Conservation (phyloP, 2,888 invertebrate genomes). For the Campoletis raptor region DNA sequence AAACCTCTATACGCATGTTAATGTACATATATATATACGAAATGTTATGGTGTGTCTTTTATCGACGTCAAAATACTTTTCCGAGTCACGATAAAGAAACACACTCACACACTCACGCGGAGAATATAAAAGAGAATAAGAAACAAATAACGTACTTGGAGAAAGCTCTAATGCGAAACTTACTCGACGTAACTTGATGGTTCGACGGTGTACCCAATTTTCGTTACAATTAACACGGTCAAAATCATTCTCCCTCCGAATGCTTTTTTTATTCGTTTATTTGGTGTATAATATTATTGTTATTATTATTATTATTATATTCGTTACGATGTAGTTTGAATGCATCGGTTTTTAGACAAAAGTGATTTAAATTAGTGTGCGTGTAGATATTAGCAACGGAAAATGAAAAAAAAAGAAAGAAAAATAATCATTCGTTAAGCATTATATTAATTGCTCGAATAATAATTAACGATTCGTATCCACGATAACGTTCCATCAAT, state of each 20-base stretch:
- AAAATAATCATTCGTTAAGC: conserved; percentile 1
- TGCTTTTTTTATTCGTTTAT: conserved; percentile 39
- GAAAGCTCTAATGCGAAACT: conserved; percentile 42
- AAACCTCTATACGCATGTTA: conserved; percentile 82
- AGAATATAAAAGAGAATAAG: conserved; percentile 3
- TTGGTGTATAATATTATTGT: conserved; percentile 21
- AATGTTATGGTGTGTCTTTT: conserved; percentile 83
- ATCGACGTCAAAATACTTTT: conserved; percentile 80
- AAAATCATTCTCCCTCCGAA: conserved; percentile 29
- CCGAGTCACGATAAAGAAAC: conserved; percentile 69
- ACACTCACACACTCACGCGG: conserved; percentile 34
- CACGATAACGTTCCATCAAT: conserved; percentile 72
- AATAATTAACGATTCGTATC: background rate
- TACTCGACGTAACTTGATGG: conserved; percentile 54
- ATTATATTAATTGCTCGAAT: background rate
- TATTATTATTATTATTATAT: conserved; percentile 3
- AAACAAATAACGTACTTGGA: background rate
- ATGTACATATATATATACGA: conserved; percentile 82
- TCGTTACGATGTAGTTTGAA: conserved; percentile 45
- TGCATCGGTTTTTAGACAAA: conserved; percentile 36
- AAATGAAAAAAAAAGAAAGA: background rate
- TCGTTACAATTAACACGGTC: background rate
- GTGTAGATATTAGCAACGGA: conserved; percentile 41
- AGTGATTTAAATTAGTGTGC: conserved; percentile 59
- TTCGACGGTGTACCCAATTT: conserved; percentile 53